Percentiles rank a stretch among this genome's conserved stretches.
phyloP scores from a whole-genome alignment of 2,888 invertebrate species.

The Eupithecia abbreviata region DNA sequence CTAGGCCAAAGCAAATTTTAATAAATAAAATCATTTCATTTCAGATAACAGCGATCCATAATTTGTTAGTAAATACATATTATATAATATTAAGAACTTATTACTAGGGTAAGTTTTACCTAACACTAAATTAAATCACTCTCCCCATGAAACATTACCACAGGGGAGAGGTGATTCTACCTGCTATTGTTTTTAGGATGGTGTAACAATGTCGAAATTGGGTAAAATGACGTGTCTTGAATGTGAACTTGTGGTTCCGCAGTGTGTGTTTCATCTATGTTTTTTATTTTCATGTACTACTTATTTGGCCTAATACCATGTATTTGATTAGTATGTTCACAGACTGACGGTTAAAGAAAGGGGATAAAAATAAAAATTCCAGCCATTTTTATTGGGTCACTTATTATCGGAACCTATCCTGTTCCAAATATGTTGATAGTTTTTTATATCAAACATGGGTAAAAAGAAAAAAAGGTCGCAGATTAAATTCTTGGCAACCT shows the following conservation, averaged over 20 bases:
- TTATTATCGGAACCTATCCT: conserved; percentile 13
- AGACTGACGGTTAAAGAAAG: conserved; percentile 21
- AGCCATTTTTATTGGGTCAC: conserved; percentile 35
- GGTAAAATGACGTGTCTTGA: not conserved
- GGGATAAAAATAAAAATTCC: conserved; percentile 44
- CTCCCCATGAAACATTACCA: too few species aligned
- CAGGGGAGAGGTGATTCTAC: too few species aligned
- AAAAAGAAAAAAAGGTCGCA: not conserved
- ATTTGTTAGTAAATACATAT: too few species aligned
- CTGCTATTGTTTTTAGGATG: too few species aligned
- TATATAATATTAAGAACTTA: too few species aligned
- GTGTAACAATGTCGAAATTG: not conserved
- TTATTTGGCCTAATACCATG: not conserved
- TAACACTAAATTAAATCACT: too few species aligned
- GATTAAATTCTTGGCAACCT: not conserved
- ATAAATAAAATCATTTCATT: not conserved
- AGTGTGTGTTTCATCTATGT: too few species aligned
- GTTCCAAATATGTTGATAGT: conserved; percentile 5
- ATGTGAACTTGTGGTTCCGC: too few species aligned
- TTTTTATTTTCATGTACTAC: not conserved
- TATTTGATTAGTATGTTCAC: not conserved
- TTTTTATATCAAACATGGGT: conserved; percentile 2
- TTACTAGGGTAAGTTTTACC: too few species aligned
- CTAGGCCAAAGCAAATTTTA: not conserved
- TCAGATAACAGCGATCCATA: too few species aligned